Conservation (phyloP, 2,797 vertebrate species). For the Syngnathus rostellatus region DNA sequence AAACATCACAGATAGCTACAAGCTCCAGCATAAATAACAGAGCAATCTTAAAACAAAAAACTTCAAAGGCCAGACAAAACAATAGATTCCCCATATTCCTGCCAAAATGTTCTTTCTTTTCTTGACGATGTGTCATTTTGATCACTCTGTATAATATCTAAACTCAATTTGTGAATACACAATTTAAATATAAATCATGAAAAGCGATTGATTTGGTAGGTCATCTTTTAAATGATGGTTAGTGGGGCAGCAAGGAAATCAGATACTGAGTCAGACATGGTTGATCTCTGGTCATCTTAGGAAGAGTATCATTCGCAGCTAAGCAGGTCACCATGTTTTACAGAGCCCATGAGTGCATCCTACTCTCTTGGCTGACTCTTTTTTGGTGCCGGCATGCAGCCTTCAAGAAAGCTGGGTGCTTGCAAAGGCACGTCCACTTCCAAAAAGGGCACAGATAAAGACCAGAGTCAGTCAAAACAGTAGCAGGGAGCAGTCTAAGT, state of each 20-base stretch:
- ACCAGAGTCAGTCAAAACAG: conserved; percentile 44
- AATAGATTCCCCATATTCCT: neutral
- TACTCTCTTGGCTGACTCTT: conserved; percentile 50
- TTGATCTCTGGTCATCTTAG: conserved; percentile 32
- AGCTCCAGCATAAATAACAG: neutral
- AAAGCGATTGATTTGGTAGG: neutral
- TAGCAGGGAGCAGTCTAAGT: conserved; percentile 13
- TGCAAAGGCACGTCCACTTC: conserved; percentile 17
- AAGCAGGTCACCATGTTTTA: conserved; percentile 57
- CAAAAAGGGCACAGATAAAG: conserved; percentile 38
- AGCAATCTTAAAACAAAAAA: neutral
- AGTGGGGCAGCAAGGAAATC: neutral
- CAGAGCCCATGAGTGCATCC: conserved; percentile 40
- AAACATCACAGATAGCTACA: neutral
- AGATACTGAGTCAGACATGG: conserved; percentile 26
- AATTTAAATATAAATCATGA: neutral
- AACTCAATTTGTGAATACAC: neutral
- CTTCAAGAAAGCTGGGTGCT: conserved; percentile 18
- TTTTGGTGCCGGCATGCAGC: conserved; percentile 16
- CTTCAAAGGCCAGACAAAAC: neutral
- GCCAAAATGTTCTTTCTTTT: neutral
- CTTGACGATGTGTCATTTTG: neutral
- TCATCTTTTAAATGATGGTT: neutral
- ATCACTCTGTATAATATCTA: neutral
- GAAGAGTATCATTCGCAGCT: conserved; percentile 45